Evolutionary conservation across 2,113 vertebrate species (phyloP).

Genomic region (Rhodinocichla rosea): DNA sequence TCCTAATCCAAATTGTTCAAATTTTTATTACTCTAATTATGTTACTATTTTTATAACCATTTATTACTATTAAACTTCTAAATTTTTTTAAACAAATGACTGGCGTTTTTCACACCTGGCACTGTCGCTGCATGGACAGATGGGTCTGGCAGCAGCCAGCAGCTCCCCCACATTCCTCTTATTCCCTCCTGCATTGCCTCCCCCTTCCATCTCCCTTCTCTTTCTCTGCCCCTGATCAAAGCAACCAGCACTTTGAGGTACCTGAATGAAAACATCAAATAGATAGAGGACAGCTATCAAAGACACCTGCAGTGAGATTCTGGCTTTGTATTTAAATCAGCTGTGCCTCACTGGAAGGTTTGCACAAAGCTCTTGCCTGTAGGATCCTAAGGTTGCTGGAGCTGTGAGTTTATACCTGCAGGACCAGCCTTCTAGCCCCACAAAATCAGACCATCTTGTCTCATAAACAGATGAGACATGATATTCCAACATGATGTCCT

Average conservation of each 20-base stretch:
- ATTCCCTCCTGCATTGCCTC: neutral
- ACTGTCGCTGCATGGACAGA: fast-evolving
- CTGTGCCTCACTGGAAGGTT: neutral
- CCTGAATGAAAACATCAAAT: neutral
- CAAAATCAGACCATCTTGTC: fast-evolving
- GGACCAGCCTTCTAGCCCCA: neutral
- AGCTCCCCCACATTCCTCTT: neutral
- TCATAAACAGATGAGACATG: neutral
- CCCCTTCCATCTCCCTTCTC: neutral
- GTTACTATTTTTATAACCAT: no score
- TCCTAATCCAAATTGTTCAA: no score
- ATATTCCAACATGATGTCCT: neutral
- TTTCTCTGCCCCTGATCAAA: no score
- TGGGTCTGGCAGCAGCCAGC: neutral
- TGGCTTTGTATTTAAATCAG: neutral
- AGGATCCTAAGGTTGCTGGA: neutral
- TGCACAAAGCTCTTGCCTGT: neutral
- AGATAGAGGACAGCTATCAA: neutral
- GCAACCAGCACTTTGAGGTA: neutral
- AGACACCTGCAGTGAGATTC: neutral
- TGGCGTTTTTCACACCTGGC: no score
- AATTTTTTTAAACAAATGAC: no score
- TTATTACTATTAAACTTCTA: no score
- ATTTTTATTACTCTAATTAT: no score
- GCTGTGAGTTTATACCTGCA: neutral